Base-by-base conservation (phyloP, 2,888 invertebrate genomes). In the Dorcus hopei region DNA sequence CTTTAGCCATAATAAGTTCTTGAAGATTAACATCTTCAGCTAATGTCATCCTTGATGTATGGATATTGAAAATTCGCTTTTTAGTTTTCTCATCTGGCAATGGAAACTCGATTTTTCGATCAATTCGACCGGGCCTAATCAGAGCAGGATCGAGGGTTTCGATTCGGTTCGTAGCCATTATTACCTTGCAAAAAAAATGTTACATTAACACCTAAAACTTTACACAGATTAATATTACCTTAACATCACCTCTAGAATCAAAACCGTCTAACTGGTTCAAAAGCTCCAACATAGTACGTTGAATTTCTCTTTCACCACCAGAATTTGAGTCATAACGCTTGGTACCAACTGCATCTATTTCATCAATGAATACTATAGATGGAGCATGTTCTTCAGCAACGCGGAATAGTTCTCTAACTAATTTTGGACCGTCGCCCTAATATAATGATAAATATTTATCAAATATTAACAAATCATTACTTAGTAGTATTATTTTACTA, bases 331-430 rank as follows among this genome's bases (percentile, higher is more conserved):
- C 99, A 77, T 98, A 99, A 77, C 97, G 87, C 81, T 98, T 99
- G 5, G 97, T 98, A 58, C 98, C 98, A 9, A 98, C 95, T 33
- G 98, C 98, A 83, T 99, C 99, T 72, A 99, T 99, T 85, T 99
- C 99, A 83, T 99, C 99, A 71, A 99, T 99, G 75, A 99, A 99
- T 9, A 99, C 97, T 79, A 99, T 99, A 1, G 98, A 97, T 0
- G 99, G 99, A 0, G 99, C 97, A 81, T 99, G 97, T 75, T 99
- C 98, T 76, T 99, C 98, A 0, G 99, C 99, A n/a, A 99, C 98
- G 70, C 98, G 84, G 80, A 99, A 99, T 60, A 99, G 80, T 76
- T 99, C 99, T 56, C 99, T 84, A 1, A 99, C 99, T 61, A 99
- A 82, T 80, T 99, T 99, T 0, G 99, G 98, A 0, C 99, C 99